Base-by-base conservation (phyloP, 2,888 invertebrate species). In the Drosophila kuntzei region DNA sequence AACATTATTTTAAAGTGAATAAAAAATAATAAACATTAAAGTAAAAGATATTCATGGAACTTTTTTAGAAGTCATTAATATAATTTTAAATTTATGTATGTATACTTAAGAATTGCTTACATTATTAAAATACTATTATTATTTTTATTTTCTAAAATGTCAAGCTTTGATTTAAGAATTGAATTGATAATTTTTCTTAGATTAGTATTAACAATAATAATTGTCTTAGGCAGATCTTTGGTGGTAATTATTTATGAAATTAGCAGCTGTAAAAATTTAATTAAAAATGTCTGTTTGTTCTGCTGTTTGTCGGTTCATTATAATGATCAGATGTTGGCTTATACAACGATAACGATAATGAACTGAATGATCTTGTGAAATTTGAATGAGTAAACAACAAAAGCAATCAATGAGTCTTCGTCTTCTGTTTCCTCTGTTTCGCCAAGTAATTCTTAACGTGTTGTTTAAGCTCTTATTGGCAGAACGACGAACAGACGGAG, bases 311-410 rank as follows among this genome's bases (percentile, higher is more conserved):
- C 43, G 70, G 29, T 49, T 36, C 37, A 32, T 71, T 54, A 57
- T 36, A 22, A 27, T 18, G 22, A 34, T 50, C 44, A 16, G 41
- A 36, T 63, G 53, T 47, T 64, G 11, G 51, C 43, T 34, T 39
- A 43, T 29, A 37, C 34, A 32, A 18, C 39, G 39, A 53, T 7
- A 36, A 37, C 53, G 53, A 41, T 36, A 58, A 62, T 18, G 46
- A 60, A 60, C 74, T 61, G 59, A 46, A 69, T 65, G 79, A 76
- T 79, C 79, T 65, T 64, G 50, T 44, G 64, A 64, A 78, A 64
- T 69, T 16, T 37, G 39, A 61, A 74, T 65, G 61, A 32, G 51
- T 16, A 20, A 27, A 44, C 41, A 47, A 47, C 32, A 51, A 60
- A 50, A 58, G 62, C 58, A 72, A 73, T 62, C 71, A 66, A 27